Evolutionary conservation across 2,113 vertebrate genomes (phyloP), one percentile per base, ranked within the genome.

Genomic region (Pongo abelii): DNA sequence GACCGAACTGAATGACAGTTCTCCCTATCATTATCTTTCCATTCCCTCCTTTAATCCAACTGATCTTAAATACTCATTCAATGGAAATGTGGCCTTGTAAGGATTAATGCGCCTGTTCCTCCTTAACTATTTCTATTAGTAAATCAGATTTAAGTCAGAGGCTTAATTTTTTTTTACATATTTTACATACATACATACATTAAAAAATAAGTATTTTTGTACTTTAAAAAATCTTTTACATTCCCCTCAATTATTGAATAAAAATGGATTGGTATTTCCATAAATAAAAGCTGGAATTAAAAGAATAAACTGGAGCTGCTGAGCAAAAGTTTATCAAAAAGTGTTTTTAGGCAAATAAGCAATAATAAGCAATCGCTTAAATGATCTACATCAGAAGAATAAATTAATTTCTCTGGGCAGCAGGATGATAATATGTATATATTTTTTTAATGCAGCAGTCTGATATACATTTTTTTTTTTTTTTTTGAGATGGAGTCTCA

Each of bases 341-440:
- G 50, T 78, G 25, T n/a, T 94, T 18, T 74, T 74, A 74, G 72
- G n/a, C n/a, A 89, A 89, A 84, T 38, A 84, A 52, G 35, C 25
- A 32, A n/a, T 32, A 48, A 61, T 12, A 84, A 84, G 6, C 14
- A 61, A 30, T 81, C 25, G 10, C 43, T 81, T 77, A 57, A 77
- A 86, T 89, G n/a, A 94, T 50, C 35, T 83, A n/a, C 10, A 25
- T 61, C 35, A 81, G 88, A 92, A 97, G 25, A 96, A 59, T 67
- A 88, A 84, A 38, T 38, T 20, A 23, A 74, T 40, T 93, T 92
- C 78, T 46, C 38, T 83, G 18, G 79, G 75, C 48, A 93, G 13
- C 52, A 93, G 25, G 22, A 52, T 69, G 23, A 4, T 25, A 93
- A 75, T 92, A 92, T 87, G 6, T 43, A 43, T 43, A 43, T 43